A percentile compares a stretch with the other conserved stretches of the same genome.
Evolutionary conservation across 2,113 vertebrate genomes (phyloP).

Genomic region (Coryphaenoides rupestris): DNA sequence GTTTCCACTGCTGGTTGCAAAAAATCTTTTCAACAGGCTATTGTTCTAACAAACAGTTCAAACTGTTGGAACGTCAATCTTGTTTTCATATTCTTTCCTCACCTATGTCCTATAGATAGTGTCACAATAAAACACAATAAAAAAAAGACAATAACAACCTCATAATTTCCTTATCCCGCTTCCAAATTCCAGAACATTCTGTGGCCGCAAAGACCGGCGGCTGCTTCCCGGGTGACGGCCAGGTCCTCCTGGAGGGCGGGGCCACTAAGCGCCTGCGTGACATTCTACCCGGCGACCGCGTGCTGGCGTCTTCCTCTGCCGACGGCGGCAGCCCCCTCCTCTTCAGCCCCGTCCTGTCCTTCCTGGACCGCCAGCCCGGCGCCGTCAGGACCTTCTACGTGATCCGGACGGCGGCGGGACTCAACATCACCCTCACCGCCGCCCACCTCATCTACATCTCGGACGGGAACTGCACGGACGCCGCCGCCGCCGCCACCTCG

Average conservation of each 20-base stretch:
- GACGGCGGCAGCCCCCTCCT: slow-evolving; percentile 72
- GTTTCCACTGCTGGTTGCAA: too few relatives aligned
- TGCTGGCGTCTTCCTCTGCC: slow-evolving; percentile 82
- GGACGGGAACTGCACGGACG: slow-evolving; percentile 62
- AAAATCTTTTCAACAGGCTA: too few relatives aligned
- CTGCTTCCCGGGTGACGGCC: slow-evolving; percentile 85
- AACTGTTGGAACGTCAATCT: background rate
- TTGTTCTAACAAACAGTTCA: too few relatives aligned
- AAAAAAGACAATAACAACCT: background rate
- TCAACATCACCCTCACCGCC: slow-evolving; percentile 82
- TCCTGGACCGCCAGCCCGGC: slow-evolving; percentile 82
- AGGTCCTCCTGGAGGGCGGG: slow-evolving; percentile 79
- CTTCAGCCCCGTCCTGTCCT: slow-evolving; percentile 90
- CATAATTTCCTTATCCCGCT: slow-evolving; percentile 28
- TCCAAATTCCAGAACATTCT: slow-evolving; percentile 92
- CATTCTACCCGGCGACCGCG: slow-evolving; percentile 81
- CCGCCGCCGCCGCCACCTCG: background rate
- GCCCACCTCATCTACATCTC: slow-evolving; percentile 88
- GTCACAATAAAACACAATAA: too few relatives aligned
- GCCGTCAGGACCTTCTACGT: slow-evolving; percentile 77
- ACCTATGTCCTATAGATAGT: too few relatives aligned
- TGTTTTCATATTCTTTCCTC: background rate
- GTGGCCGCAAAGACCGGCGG: slow-evolving; percentile 96
- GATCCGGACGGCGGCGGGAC: slow-evolving; percentile 80
- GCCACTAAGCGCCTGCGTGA: slow-evolving; percentile 75